Evolutionary conservation across 2,113 vertebrate genomes (phyloP).

Genomic region (Psettodes erumei): DNA sequence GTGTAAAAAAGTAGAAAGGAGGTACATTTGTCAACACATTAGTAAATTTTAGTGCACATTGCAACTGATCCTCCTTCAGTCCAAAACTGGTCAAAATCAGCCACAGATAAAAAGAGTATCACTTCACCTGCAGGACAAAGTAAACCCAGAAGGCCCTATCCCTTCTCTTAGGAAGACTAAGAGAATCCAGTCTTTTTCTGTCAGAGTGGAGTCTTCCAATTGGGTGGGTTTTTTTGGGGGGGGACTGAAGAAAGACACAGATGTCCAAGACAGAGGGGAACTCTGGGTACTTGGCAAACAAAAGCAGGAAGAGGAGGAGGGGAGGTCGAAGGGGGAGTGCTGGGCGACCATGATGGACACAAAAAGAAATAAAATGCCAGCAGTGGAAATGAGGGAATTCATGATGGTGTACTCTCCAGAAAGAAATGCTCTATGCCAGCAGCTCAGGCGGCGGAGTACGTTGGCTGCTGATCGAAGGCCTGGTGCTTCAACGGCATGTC

Average conservation of each 20-base stretch:
- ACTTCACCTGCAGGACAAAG: not conserved
- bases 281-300: constrained; percentile 68
- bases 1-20: not conserved
- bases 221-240: constrained; percentile 11
- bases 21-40: too few species aligned
- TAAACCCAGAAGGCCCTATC: not conserved
- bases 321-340: constrained; percentile 21
- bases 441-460: not conserved
- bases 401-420: constrained; percentile 19
- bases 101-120: not conserved
- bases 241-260: constrained; percentile 53
- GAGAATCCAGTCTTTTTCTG: constrained; percentile 8
- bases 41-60: not conserved
- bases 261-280: constrained; percentile 60
- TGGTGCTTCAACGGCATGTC: not conserved
- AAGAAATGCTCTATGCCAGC: not conserved
- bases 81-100: not conserved
- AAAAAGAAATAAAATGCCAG: constrained; percentile 55
- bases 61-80: not conserved
- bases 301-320: constrained; percentile 71
- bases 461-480: not conserved
- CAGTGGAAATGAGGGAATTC: constrained; percentile 25
- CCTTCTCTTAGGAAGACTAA: not conserved
- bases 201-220: constrained; percentile 8
- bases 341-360: constrained; percentile 30